A percentile compares a stretch with the other conserved stretches of the same genome.
phyloP scores from a whole-genome alignment of 2,797 vertebrate species.

The Emys orbicularis region DNA sequence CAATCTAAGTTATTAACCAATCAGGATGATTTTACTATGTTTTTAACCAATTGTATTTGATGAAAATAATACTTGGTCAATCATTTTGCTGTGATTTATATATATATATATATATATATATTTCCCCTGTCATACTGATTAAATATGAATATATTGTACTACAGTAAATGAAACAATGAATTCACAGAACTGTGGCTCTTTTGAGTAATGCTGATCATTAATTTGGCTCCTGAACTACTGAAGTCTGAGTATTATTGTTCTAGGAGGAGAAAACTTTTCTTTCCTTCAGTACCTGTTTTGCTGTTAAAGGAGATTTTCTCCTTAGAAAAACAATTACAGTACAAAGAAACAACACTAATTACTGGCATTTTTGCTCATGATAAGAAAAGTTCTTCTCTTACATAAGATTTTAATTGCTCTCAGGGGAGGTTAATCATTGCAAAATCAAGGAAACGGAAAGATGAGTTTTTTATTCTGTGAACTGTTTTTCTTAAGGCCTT shows the following conservation, averaged over 20 bases:
- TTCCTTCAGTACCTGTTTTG: background rate
- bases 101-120: background rate
- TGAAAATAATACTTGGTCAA: too few species aligned
- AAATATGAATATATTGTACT: too few species aligned
- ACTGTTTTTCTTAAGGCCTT: background rate
- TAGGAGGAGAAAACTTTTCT: background rate
- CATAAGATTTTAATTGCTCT: background rate
- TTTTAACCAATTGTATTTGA: too few species aligned
- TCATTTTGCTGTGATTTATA: too few species aligned
- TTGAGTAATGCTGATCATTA: too few species aligned
- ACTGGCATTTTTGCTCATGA: background rate
- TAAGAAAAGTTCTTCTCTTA: background rate
- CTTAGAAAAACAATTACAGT: background rate
- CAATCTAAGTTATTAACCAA: too few species aligned
- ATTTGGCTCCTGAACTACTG: too few species aligned
- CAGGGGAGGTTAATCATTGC: background rate
- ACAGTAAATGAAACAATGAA: too few species aligned
- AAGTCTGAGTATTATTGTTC: too few species aligned
- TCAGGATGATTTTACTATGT: too few species aligned
- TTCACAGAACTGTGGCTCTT: too few species aligned
- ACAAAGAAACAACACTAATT: background rate
- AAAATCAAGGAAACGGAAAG: background rate
- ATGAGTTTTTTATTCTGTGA: background rate
- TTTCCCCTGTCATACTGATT: too few species aligned
- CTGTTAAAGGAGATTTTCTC: background rate